Evolutionary conservation across 2,113 vertebrate genomes (phyloP).

Genomic region (Alethe castanea): DNA sequence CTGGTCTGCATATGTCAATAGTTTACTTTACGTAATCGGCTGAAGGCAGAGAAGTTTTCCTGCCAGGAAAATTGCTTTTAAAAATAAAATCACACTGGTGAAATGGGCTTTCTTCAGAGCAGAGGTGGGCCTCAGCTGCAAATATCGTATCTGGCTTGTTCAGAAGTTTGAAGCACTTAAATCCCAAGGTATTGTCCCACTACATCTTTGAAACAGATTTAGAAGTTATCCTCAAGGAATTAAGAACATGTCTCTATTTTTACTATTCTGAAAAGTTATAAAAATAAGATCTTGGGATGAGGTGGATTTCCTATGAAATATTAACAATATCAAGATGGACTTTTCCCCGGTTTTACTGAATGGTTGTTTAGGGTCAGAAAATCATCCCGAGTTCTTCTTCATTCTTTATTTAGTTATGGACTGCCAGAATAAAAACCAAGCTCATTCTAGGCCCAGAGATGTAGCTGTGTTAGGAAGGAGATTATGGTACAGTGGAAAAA

Average conservation of each 20-base stretch:
- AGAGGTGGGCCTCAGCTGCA: background rate
- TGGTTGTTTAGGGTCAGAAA: background rate
- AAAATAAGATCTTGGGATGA: background rate
- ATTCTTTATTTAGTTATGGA: background rate
- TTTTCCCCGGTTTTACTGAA: background rate
- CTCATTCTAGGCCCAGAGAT: background rate
- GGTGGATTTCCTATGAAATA: background rate
- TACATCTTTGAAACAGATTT: background rate
- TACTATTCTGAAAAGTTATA: background rate
- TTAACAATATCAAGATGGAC: background rate
- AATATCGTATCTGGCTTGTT: background rate
- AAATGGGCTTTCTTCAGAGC: conserved; percentile 3
- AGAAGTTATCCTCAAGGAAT: background rate
- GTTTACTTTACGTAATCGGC: conserved; percentile 54
- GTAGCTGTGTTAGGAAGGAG: background rate
- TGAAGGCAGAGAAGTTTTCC: conserved; percentile 3
- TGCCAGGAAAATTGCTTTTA: conserved; percentile 63
- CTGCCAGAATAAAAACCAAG: background rate
- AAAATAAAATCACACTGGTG: conserved; percentile 52
- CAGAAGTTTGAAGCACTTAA: background rate
- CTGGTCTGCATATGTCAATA: conserved; percentile 48
- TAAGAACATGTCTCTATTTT: background rate
- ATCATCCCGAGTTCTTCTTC: background rate
- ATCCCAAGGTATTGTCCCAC: background rate
- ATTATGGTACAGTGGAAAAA: background rate